A percentile compares a stretch with the other conserved stretches of the same genome.
phyloP scores from a whole-genome alignment of 2,797 vertebrate genomes.

The Balearica regulorum region DNA sequence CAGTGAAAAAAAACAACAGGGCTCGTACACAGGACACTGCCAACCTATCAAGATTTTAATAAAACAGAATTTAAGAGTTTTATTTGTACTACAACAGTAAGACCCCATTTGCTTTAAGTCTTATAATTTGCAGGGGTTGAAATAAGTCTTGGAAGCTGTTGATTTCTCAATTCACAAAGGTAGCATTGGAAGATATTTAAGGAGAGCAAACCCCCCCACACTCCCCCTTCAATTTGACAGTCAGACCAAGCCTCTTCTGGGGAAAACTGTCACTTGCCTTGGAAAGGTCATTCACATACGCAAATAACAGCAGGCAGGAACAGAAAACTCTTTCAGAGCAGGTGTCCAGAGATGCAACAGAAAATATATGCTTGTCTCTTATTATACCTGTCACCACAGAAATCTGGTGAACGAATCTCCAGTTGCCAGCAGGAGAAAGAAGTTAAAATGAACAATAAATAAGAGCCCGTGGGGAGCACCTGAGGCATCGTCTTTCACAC shows the following conservation, averaged over 20 bases:
- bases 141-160: background rate
- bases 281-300: background rate
- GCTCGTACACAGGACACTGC: background rate
- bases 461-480: background rate
- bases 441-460: conserved; percentile 19
- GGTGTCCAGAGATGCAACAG: conserved; percentile 1
- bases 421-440: background rate
- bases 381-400: background rate
- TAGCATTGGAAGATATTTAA: background rate
- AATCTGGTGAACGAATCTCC: conserved; percentile 5
- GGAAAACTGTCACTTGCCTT: background rate
- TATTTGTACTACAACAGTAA: background rate
- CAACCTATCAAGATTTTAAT: too few species aligned
- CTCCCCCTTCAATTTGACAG: background rate
- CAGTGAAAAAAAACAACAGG: accelerated
- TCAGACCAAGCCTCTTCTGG: background rate
- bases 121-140: background rate
- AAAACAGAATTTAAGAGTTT: background rate
- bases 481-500: background rate
- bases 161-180: background rate
- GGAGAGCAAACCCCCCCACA: too few species aligned
- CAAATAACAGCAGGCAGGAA: background rate
- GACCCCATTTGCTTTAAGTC: background rate
- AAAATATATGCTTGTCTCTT: background rate
- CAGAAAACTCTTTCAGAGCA: conserved; percentile 12